phyloP scores from a whole-genome alignment of 1,140 invertebrate species.

The Sycophaga agraensis region DNA sequence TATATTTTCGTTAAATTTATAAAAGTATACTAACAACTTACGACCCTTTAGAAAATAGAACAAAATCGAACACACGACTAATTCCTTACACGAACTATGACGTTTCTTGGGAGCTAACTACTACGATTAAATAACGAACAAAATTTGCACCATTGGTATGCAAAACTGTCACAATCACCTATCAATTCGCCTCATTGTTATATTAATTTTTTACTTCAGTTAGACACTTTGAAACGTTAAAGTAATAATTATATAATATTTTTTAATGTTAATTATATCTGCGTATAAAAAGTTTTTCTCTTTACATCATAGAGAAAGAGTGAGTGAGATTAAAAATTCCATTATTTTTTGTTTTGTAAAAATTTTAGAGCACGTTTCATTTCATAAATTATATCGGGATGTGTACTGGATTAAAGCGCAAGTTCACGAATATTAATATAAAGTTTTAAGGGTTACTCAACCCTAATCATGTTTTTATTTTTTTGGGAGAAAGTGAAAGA shows the following conservation, averaged over 20 bases:
- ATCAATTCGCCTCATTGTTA: constrained; percentile 34
- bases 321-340: constrained; percentile 23
- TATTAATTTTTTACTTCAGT: constrained; percentile 17
- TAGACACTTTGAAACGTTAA: constrained; percentile 20
- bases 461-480: constrained; percentile 14
- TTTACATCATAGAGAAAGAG: constrained; percentile 13
- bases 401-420: constrained; percentile 45
- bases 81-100: neutral
- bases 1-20: constrained; percentile 8
- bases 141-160: constrained; percentile 23
- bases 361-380: constrained; percentile 17
- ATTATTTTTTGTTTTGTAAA: constrained; percentile 21
- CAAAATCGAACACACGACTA: constrained; percentile 14
- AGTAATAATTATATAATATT: constrained; percentile 21
- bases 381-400: constrained; percentile 34
- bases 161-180: constrained; percentile 45
- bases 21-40: constrained; percentile 24
- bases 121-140: constrained; percentile 25
- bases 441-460: neutral
- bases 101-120: neutral
- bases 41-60: neutral
- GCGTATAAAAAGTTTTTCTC: constrained; percentile 28
- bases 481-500: neutral
- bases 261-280: constrained; percentile 22
- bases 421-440: constrained; percentile 2